Evolutionary conservation across 1,140 invertebrate genomes (phyloP), one percentile per base, ranked within the genome.

Genomic region (Lordiphosa stackelbergi): DNA sequence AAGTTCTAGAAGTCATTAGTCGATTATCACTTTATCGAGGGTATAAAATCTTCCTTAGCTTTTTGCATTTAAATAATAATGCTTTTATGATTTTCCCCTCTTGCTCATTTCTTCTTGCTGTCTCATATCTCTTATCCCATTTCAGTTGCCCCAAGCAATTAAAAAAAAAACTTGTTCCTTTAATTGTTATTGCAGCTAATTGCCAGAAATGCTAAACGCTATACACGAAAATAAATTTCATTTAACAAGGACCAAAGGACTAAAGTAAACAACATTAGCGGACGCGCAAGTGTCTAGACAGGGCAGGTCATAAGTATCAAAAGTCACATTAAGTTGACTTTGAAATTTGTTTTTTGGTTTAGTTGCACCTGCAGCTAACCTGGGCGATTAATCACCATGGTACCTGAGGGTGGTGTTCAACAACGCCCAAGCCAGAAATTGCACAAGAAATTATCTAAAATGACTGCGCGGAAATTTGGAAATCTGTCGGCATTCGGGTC

Each of bases 231-330:
- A 8, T 31, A 7, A 31, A 31, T 8, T 31, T 31, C 28, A 31
- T 31, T 31, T 31, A 31, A 31, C 28, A 31, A 31, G 53, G n/a
- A 48, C 10, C 28, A 24, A 52, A 47, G 48, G 58, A 41, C 34
- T 46, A 36, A 55, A 52, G 61, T 55, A 69, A 69, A 69, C 66
- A 69, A 65, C 66, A 65, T 65, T 69, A 65, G 61, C 34, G 24
- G 43, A 53, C 38, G 43, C 43, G 45, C 45, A 38, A 62, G 59
- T 65, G 66, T 69, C 66, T 69, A 69, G 66, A 69, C 66, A 69
- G 49, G 36, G 31, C 54, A 38, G 47, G 35, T 31, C 47, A 28
- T 37, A 24, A 55, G 45, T 19, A 49, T 34, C 13, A 34, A 46
- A 46, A 46, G 43, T 46, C 24, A 28, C 43, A 46, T 46, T 46